Conservation (phyloP, 2,888 invertebrate genomes). For the Melinopterus prodromus region DNA sequence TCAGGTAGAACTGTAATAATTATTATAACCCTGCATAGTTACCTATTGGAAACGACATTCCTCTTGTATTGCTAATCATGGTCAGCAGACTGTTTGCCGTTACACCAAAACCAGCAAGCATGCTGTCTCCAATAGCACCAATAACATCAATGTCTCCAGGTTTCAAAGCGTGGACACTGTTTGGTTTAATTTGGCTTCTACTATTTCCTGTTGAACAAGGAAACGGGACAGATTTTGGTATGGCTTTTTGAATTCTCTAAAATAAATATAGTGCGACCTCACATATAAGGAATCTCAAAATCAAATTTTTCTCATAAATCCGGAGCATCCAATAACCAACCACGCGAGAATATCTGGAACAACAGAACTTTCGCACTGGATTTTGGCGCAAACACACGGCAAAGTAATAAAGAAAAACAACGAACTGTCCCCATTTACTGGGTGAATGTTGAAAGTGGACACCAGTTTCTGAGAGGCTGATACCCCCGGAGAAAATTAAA, state of each 20-base stretch:
- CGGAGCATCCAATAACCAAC: too few species aligned
- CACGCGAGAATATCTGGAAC: too few species aligned
- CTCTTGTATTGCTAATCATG: slow-evolving; percentile 47
- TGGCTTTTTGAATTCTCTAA: slow-evolving; percentile 15
- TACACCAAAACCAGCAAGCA: slow-evolving; percentile 67
- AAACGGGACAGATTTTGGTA: slow-evolving; percentile 49
- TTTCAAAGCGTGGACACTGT: slow-evolving; percentile 65
- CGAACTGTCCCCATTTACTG: too few species aligned
- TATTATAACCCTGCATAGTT: neutral
- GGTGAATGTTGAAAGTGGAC: too few species aligned
- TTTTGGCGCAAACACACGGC: too few species aligned
- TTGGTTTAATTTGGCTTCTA: slow-evolving; percentile 57
- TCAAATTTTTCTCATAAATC: too few species aligned
- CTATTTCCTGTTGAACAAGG: slow-evolving; percentile 55
- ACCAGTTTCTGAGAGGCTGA: too few species aligned
- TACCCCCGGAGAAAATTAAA: too few species aligned
- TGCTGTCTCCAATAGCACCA: slow-evolving; percentile 68
- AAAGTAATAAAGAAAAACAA: too few species aligned
- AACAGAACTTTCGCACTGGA: too few species aligned
- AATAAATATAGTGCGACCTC: neutral
- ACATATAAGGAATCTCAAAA: too few species aligned
- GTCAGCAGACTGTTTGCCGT: slow-evolving; percentile 61
- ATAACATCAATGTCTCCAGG: slow-evolving; percentile 71
- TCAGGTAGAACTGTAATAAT: too few species aligned
- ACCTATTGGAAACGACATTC: slow-evolving; percentile 51